Evolutionary conservation across 2,797 vertebrate genomes (phyloP), one percentile per base, ranked within the genome.

Genomic region (Mustela erminea): DNA sequence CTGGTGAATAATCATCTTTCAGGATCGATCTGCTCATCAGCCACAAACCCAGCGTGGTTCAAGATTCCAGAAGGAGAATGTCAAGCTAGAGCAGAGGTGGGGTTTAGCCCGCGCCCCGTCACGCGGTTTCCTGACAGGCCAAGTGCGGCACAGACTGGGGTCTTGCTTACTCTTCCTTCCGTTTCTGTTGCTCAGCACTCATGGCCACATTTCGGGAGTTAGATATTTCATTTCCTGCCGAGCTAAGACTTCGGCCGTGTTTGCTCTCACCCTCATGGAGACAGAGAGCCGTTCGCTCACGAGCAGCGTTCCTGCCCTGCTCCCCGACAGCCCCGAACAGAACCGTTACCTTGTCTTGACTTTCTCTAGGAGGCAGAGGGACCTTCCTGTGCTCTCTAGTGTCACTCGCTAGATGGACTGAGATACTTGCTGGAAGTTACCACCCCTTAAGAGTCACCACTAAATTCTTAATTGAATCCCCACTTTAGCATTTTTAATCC

Each of bases 91-190:
- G 43, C 23, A 83, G 25, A 35, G 62, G 13, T 15, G 23, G 49
- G 18, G 29, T 35, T 92, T 85, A 20, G 77, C 84, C 90, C 27
- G 6, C 84, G 89, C 18, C 46, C 54, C 5, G 3, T 52, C 58
- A 38, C 1, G 0, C 68, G 90, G 62, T 96, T 96, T 95, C 95
- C 86, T 74, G 78, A 27, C 11, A 68, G 52, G 49, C 43, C 66
- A 88, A 64, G 62, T 43, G 87, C 35, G 74, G 54, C 3, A 38
- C 80, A 41, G 35, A 80, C 54, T n/a, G 13, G 4, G 14, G 29
- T 52, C 41, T 88, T 96, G 58, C 87, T 84, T 88, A 93, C 20
- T 14, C 87, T 92, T 97, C 90, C 94, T 97, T 98, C 97, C 97
- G 89, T 92, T 96, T 88, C 87, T 72, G 60, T 38, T 11, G 0